phyloP scores from a whole-genome alignment of 2,888 invertebrate genomes.

The Polia nebulosa region DNA sequence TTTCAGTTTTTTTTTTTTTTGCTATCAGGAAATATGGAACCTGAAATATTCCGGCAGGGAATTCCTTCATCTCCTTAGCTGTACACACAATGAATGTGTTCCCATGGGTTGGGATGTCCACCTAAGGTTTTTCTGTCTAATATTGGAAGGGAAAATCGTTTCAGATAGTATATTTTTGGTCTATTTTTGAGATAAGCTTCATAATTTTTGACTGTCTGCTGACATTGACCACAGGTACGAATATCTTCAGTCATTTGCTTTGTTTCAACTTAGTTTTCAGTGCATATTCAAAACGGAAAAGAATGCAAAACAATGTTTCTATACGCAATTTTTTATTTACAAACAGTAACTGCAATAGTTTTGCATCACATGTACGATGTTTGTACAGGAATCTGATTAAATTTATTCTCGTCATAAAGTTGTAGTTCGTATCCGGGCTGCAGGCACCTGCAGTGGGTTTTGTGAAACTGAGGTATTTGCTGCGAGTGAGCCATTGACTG shows the following conservation, averaged over 20 bases:
- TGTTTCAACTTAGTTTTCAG: not conserved
- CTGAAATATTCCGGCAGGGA: too few species aligned
- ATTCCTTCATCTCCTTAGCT: too few species aligned
- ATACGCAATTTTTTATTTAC: slow-evolving; percentile 9
- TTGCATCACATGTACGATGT: slow-evolving; percentile 11
- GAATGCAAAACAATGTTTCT: not conserved
- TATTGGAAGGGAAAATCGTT: too few species aligned
- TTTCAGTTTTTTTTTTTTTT: too few species aligned
- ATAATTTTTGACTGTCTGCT: not conserved
- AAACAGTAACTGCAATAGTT: slow-evolving; percentile 15
- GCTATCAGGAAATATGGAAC: too few species aligned
- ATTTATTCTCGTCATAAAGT: slow-evolving; percentile 50
- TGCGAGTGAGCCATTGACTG: not conserved
- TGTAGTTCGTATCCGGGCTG: slow-evolving; percentile 30
- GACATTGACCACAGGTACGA: too few species aligned
- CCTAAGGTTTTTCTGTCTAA: too few species aligned
- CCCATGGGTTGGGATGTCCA: too few species aligned
- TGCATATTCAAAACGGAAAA: not conserved
- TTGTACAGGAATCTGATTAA: slow-evolving; percentile 31
- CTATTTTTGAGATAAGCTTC: not conserved
- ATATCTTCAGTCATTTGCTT: not conserved
- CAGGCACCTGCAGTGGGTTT: not conserved
- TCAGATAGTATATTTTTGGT: too few species aligned
- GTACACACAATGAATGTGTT: too few species aligned
- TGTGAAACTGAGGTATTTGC: not conserved